Evolutionary conservation across 2,113 vertebrate species (phyloP).

Genomic region (Anguilla rostrata): DNA sequence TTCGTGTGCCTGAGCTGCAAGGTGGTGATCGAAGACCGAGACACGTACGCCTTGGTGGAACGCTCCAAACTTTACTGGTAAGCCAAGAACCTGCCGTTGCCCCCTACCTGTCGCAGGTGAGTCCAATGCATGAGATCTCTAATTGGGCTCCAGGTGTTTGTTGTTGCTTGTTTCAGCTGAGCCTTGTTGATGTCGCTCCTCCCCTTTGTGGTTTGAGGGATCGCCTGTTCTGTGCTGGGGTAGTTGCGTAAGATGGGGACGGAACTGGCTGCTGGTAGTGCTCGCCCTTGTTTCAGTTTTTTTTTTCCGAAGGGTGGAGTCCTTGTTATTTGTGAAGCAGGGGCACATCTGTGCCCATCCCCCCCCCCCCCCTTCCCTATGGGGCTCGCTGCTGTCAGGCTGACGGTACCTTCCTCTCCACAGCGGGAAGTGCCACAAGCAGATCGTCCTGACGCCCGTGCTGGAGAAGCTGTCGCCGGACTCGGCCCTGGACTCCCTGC

Average conservation of each 20-base stretch:
- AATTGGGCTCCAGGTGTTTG: too few species aligned
- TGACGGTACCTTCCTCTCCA: neutral
- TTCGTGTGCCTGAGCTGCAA: constrained; percentile 93
- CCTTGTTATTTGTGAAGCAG: neutral
- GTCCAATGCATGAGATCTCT: too few species aligned
- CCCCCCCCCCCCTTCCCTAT: too few species aligned
- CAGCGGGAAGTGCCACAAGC: constrained; percentile 93
- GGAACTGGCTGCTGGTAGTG: neutral
- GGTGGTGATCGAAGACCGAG: constrained; percentile 90
- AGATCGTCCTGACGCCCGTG: constrained; percentile 88
- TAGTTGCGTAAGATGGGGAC: neutral
- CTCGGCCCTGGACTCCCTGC: constrained; percentile 81
- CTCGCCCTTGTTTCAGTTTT: neutral
- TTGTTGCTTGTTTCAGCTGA: neutral
- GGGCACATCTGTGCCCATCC: too few species aligned
- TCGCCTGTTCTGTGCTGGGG: neutral
- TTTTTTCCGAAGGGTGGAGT: neutral
- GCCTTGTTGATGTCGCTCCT: neutral
- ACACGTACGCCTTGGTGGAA: constrained; percentile 90
- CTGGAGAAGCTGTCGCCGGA: constrained; percentile 87
- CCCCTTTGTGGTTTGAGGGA: neutral
- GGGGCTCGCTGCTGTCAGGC: neutral
- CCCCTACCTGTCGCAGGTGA: neutral
- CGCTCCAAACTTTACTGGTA: constrained; percentile 92
- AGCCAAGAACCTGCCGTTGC: constrained; percentile 41